Evolutionary conservation across 1,140 invertebrate species (phyloP).

Genomic region (Eriocheir sinensis): DNA sequence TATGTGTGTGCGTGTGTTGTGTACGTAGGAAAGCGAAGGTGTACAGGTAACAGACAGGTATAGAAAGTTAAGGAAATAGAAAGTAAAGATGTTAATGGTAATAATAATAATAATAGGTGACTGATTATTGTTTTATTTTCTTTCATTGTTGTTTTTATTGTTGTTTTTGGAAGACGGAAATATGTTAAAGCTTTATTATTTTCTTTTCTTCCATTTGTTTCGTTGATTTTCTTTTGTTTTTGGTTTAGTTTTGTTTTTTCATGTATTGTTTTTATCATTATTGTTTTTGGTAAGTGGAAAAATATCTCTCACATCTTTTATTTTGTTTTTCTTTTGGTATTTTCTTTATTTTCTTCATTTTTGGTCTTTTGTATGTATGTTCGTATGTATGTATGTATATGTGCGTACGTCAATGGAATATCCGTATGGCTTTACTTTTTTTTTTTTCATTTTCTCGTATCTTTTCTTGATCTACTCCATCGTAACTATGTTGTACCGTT

Average conservation of each 20-base stretch:
- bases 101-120: too few species aligned
- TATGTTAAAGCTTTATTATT: not conserved
- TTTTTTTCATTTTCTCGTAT: not conserved
- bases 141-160: not conserved
- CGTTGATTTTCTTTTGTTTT: not conserved
- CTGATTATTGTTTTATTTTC: too few species aligned
- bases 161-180: not conserved
- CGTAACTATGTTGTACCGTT: slow-evolving; percentile 65
- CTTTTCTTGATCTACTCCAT: slow-evolving; percentile 52
- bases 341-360: too few species aligned
- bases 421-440: too few species aligned
- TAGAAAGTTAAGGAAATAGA: too few species aligned
- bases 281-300: too few species aligned
- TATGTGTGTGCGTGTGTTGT: not conserved
- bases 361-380: too few species aligned
- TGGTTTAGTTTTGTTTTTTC: not conserved
- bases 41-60: too few species aligned
- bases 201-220: not conserved
- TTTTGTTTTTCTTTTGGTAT: too few species aligned
- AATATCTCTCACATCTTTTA: too few species aligned
- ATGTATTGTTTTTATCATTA: not conserved
- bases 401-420: too few species aligned
- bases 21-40: not conserved
- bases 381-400: too few species aligned
- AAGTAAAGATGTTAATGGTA: not conserved